Base-by-base conservation (phyloP, 1,140 invertebrate species). In the Anoplophora glabripennis region DNA sequence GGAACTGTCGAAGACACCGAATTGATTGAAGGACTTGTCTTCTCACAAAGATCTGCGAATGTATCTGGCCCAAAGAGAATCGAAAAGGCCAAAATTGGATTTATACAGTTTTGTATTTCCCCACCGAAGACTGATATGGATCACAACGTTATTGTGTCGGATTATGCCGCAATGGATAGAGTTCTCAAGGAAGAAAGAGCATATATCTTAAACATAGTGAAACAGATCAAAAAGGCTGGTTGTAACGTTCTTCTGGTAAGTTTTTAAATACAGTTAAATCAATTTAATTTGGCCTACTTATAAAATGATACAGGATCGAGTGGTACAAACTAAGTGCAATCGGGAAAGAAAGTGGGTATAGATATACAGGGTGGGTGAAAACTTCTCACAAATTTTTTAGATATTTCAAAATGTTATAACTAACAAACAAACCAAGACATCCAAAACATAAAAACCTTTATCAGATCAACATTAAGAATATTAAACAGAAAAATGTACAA, bases 121-220 rank as follows among this genome's bases (percentile, higher is more conserved):
- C 94, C 98, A 55, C 98, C 98, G 7, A 99, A 99, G 81, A 99
- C 98, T 59, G 96, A 99, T 82, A 99, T 99, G 96, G 97, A 99
- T 74, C 96, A 98, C 78, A 93, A 89, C 76, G 94, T 99, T 0
- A 88, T 99, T 66, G 93, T 99, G 8, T 96, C 95, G 0, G 98
- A 99, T 76, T 99, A 99, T 74, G 86, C 96, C 38, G 95, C 97
- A 57, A 99, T 99, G 97, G 98, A 99, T 78, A 84, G 97, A 57
- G 93, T 99, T 0, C 74, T 99, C n/a, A 91, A 96, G 74, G 98
- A 99, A 79, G 98, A 99, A 78, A 85, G 98, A 49, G 86, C 93
- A 46, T 99, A 99, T 73, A 98, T 99, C 69, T 81, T 99, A 15
- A 98, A 99, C 69, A 97, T 99, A 73, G 93, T 98, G 0, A 99